Percentiles rank a stretch among this genome's conserved stretches.
Conservation (phyloP, 2,888 invertebrate genomes). For the Tetranychus piercei region DNA sequence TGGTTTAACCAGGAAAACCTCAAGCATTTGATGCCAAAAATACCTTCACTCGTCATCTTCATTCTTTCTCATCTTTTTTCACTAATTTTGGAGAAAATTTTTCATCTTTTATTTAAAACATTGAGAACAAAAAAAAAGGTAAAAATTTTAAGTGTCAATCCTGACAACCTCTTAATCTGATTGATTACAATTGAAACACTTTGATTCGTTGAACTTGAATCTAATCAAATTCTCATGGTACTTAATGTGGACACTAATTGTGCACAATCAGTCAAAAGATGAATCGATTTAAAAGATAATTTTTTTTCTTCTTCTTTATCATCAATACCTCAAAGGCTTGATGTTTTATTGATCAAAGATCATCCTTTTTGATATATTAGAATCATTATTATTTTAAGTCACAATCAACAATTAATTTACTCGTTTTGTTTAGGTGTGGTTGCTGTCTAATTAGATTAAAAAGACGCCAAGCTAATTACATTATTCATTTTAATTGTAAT, state of each 20-base stretch:
- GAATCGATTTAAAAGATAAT: no score
- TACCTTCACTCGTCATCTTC: neutral
- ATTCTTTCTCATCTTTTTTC: neutral
- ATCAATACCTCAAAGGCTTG: no score
- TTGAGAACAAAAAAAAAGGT: neutral
- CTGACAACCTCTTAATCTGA: neutral
- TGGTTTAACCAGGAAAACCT: no score
- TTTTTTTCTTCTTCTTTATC: no score
- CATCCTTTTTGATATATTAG: no score
- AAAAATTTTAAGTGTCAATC: neutral
- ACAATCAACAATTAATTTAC: neutral
- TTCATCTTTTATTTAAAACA: neutral
- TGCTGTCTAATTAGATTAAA: neutral
- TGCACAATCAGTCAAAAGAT: no score
- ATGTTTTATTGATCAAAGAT: no score
- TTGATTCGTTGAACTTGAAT: no score
- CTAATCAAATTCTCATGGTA: no score
- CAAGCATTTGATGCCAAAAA: no score
- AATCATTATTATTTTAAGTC: no score
- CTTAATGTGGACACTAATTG: no score
- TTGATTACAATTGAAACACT: neutral
- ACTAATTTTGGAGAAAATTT: neutral
- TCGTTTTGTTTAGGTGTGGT: neutral
- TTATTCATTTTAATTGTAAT: neutral
- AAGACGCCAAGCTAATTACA: neutral